Conservation (phyloP, 2,797 vertebrate genomes). For the Natrix natrix region DNA sequence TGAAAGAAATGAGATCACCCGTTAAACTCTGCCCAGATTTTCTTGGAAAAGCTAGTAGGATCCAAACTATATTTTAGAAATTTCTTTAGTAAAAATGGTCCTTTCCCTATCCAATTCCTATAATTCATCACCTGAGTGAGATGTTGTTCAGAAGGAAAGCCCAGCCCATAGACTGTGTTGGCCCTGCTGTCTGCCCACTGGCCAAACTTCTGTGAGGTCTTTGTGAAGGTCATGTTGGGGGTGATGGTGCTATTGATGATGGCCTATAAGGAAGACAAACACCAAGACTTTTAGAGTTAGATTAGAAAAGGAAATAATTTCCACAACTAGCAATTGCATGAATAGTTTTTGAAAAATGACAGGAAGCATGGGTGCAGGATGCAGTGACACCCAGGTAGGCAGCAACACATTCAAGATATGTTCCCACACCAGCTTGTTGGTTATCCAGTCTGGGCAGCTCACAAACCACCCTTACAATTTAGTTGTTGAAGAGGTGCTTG, state of each 20-base stretch:
- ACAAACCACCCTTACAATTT: not conserved
- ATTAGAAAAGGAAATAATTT: not conserved
- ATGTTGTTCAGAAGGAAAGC: conserved; percentile 91
- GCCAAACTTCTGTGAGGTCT: conserved; percentile 96
- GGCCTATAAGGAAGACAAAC: conserved; percentile 71
- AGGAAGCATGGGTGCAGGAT: not conserved
- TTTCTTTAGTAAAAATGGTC: not conserved
- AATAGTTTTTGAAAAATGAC: not conserved
- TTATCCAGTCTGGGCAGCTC: not conserved
- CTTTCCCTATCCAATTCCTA: not conserved
- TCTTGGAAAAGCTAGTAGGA: not conserved
- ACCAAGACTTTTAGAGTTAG: not conserved
- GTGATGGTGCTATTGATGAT: conserved; percentile 98
- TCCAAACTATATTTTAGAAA: not conserved
- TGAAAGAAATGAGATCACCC: not conserved
- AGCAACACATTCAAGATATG: not conserved
- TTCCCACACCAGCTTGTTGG: not conserved
- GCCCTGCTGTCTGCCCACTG: conserved; percentile 97
- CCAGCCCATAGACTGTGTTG: conserved; percentile 93
- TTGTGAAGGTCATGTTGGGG: conserved; percentile 99
- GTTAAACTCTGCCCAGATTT: not conserved
- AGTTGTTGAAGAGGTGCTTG: not conserved
- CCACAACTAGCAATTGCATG: not conserved
- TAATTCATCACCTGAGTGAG: conserved; percentile 82
- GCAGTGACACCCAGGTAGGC: not conserved